Percentiles rank a stretch among this genome's conserved stretches.
Conservation (phyloP, 1,140 invertebrate species). For the Chionoecetes opilio region DNA sequence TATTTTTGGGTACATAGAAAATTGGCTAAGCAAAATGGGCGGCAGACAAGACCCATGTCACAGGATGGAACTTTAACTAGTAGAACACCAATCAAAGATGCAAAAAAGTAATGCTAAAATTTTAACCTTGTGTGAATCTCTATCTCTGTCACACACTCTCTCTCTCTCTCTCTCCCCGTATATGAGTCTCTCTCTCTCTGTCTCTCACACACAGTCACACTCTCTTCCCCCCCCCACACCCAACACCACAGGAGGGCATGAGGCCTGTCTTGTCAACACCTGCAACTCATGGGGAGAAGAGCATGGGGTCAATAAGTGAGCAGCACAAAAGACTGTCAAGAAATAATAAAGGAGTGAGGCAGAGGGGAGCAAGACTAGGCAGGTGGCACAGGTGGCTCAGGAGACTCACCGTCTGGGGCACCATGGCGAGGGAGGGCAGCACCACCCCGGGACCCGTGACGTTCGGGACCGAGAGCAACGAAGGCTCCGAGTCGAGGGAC, state of each 20-base stretch:
- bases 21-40: slow-evolving; percentile 32
- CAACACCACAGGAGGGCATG: background rate
- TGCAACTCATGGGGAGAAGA: background rate
- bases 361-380: background rate
- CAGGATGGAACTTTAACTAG: slow-evolving; percentile 67
- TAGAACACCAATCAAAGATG: slow-evolving; percentile 65
- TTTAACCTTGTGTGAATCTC: background rate
- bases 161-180: slow-evolving; percentile 31
- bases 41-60: slow-evolving; percentile 58
- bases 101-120: background rate
- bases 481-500: slow-evolving; percentile 69
- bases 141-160: background rate
- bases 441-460: background rate
- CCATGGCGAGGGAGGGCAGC: slow-evolving; percentile 66
- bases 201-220: background rate
- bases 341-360: background rate
- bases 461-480: slow-evolving; percentile 15
- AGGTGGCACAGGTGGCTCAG: background rate
- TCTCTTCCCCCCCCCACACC: background rate
- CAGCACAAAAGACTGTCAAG: slow-evolving; percentile 37
- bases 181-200: slow-evolving; percentile 40
- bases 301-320: slow-evolving; percentile 32
- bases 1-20: background rate
- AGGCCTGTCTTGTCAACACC: background rate
- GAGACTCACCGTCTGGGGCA: slow-evolving; percentile 71